These are phyloP conservation scores for Cebidichthys violaceus DNA, from an alignment of 2,113 vertebrate genomes.

Conservation along the genomic window DNA sequence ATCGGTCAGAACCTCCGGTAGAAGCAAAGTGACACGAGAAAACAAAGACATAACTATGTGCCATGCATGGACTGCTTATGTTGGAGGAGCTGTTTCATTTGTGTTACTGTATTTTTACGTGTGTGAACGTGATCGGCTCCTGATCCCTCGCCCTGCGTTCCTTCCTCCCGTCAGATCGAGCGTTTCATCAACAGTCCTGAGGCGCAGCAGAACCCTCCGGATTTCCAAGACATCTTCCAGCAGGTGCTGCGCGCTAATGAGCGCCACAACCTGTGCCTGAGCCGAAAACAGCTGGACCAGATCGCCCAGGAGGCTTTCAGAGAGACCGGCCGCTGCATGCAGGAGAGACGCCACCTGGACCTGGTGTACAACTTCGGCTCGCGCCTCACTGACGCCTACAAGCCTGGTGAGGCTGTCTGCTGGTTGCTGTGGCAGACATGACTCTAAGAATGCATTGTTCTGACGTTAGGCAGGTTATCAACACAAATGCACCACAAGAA, in stretches of 20 bases:
- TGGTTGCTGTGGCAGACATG: not conserved
- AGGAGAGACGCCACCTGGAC: slow-evolving; percentile 90
- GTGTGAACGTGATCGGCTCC: not conserved
- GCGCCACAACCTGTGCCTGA: slow-evolving; percentile 84
- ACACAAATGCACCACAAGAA: not conserved
- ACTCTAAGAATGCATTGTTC: not conserved
- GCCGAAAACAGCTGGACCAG: slow-evolving; percentile 83
- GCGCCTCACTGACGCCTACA: slow-evolving; percentile 89
- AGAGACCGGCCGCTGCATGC: slow-evolving; percentile 87
- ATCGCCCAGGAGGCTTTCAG: slow-evolving; percentile 91
- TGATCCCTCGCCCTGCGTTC: not conserved
- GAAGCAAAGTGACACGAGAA: not conserved
- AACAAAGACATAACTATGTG: not conserved
- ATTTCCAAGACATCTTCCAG: slow-evolving; percentile 88
- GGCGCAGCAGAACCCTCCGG: slow-evolving; percentile 85
- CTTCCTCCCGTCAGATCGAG: slow-evolving; percentile 80
- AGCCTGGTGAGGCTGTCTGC: slow-evolving; percentile 76
- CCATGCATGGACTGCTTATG: not conserved
- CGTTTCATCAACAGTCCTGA: slow-evolving; percentile 89
- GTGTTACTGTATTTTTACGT: not conserved
- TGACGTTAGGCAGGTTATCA: not conserved
- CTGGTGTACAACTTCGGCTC: slow-evolving; percentile 94
- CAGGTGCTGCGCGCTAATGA: slow-evolving; percentile 85
- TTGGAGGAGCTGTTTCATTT: not conserved
- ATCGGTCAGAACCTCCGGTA: not conserved